Conservation (phyloP, 2,113 vertebrate genomes). For the Barnardius zonarius region DNA sequence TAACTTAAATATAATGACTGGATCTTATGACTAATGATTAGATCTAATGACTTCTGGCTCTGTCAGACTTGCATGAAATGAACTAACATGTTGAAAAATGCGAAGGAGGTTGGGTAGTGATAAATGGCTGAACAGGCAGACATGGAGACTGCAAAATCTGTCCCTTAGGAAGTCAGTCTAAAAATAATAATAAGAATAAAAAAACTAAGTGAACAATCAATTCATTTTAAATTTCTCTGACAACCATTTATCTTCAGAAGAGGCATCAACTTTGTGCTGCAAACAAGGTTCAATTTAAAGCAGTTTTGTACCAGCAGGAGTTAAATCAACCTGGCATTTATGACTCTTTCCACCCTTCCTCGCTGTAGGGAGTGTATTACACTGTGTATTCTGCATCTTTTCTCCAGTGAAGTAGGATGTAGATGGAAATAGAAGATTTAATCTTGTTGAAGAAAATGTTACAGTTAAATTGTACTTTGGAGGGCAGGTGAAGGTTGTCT, state of each 20-base stretch:
- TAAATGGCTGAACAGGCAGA: slow-evolving; percentile 16
- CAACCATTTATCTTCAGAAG: background rate
- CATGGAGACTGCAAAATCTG: background rate
- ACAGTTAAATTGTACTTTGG: background rate
- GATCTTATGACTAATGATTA: slow-evolving; percentile 48
- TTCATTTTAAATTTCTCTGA: background rate
- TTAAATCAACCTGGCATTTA: background rate
- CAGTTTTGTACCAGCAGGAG: background rate
- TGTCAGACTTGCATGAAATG: slow-evolving; percentile 27
- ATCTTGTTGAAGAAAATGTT: background rate
- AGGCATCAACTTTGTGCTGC: background rate
- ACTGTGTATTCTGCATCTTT: background rate
- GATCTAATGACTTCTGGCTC: slow-evolving; percentile 49
- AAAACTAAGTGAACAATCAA: background rate
- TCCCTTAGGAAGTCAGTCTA: background rate
- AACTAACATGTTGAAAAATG: background rate
- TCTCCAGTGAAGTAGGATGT: background rate
- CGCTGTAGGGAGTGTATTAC: background rate
- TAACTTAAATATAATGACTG: slow-evolving; percentile 27
- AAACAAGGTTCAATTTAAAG: background rate
- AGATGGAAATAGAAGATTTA: background rate
- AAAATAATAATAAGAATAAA: background rate
- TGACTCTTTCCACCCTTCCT: background rate
- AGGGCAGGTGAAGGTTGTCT: background rate
- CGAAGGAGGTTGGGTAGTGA: background rate